Conservation (phyloP, 2,113 vertebrate species). For the Corythaixoides concolor region DNA sequence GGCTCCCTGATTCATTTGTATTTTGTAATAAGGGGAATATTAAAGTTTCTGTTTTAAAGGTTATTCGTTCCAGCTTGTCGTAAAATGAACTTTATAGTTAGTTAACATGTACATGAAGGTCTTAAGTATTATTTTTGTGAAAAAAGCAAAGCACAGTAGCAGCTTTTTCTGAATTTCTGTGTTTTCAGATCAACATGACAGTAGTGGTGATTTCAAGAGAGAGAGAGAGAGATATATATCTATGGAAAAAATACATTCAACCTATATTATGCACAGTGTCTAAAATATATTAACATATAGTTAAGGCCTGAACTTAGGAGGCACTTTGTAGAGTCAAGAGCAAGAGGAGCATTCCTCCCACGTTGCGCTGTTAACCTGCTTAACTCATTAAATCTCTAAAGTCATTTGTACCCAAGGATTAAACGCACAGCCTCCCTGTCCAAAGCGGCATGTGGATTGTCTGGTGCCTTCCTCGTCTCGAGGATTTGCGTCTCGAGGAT, state of each 20-base stretch:
- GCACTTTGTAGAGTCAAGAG: not conserved
- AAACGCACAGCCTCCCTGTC: not conserved
- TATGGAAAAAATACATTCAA: not conserved
- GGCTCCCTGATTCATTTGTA: not conserved
- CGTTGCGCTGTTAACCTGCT: not conserved
- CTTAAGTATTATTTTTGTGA: not conserved
- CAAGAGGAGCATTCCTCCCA: not conserved
- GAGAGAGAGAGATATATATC: too few relatives aligned
- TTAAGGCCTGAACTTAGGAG: not conserved
- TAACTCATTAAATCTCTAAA: not conserved
- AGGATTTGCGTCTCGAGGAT: not conserved
- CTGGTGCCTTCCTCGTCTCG: not conserved
- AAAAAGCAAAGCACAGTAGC: not conserved
- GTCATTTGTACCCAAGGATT: not conserved
- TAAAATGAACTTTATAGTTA: not conserved
- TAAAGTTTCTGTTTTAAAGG: not conserved
- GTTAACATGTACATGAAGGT: not conserved
- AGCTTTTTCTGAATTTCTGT: not conserved
- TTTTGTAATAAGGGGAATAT: not conserved
- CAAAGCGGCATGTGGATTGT: fast-evolving
- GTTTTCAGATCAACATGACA: not conserved
- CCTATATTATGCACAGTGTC: not conserved
- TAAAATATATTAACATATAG: not conserved
- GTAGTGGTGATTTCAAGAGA: too few relatives aligned
- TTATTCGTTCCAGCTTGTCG: not conserved